Evolutionary conservation across 1,140 invertebrate species (phyloP).

Genomic region (Andrena cerasifolii): DNA sequence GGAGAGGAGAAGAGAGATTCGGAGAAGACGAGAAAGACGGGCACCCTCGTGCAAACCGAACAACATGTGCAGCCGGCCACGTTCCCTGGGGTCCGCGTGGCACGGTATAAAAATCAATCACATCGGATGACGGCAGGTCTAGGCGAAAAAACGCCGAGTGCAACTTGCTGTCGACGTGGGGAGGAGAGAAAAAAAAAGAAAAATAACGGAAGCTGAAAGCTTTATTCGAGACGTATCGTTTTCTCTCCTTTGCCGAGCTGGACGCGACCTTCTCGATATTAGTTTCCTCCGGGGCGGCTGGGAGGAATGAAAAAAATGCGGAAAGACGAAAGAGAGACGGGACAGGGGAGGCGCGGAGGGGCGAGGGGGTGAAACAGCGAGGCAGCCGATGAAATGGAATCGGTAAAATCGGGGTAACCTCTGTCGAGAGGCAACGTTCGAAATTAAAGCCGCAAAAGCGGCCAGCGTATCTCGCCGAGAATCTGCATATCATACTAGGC

Average conservation of each 20-base stretch:
- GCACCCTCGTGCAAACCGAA: slow-evolving; percentile 49
- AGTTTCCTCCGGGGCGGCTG: slow-evolving; percentile 27
- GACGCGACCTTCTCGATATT: slow-evolving; percentile 13
- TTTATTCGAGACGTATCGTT: slow-evolving; percentile 29
- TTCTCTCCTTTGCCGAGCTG: slow-evolving; percentile 2
- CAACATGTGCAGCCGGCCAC: slow-evolving; percentile 68
- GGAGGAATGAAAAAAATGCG: no score
- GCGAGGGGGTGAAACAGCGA: no score
- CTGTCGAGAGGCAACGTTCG: slow-evolving; percentile 53
- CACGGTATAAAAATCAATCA: slow-evolving; percentile 75
- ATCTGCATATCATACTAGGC: slow-evolving; percentile 80
- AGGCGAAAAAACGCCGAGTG: slow-evolving; percentile 56
- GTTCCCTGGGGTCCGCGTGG: slow-evolving; percentile 54
- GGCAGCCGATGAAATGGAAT: slow-evolving; percentile 51
- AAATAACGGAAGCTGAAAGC: slow-evolving; percentile 26
- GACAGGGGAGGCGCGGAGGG: not conserved
- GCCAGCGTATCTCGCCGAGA: slow-evolving; percentile 67
- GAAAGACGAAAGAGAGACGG: not conserved
- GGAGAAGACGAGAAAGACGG: slow-evolving; percentile 53
- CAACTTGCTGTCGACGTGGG: slow-evolving; percentile 27
- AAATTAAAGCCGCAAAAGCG: slow-evolving; percentile 66
- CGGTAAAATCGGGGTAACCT: slow-evolving; percentile 53
- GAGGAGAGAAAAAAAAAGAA: not conserved
- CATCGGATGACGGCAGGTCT: slow-evolving; percentile 69
- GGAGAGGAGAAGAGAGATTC: not conserved